Evolutionary conservation across 2,888 invertebrate species (phyloP), one percentile per base, ranked within the genome.

Genomic region (Cephus spinipes): DNA sequence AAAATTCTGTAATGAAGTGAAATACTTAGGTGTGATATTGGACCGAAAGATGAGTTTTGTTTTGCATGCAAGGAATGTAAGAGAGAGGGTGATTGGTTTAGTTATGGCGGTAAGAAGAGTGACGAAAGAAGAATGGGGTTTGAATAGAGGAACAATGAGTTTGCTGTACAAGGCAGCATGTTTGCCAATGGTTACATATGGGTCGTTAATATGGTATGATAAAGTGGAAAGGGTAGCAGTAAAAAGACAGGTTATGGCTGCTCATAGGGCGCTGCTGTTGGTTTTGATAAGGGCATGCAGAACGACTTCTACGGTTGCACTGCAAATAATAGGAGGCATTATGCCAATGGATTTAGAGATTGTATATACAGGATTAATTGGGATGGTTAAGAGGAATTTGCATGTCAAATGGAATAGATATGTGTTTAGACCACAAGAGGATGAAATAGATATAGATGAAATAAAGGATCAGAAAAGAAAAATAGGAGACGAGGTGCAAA

Each of bases 71-170:
- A 75, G 35, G 68, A 32, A 34, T 34, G 12, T 78, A 9, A 40
- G 77, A 55, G 36, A 78, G 0, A 80, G 76, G 4, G 11, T 78
- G 9, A 32, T 2, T 1, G 74, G 74, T 3, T 73, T 77, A 11
- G 34, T 73, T 12, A 32, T 68, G 74, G 11, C 34, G 12, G 36
- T 79, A 4, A 74, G 31, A 31, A 69, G 75, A 31, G 1, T 73
- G 0, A 69, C 79, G 12, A 78, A 36, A 34, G 73, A 69, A 15
- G 68, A 78, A 73, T 80, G 78, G 78, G 80, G 80, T 15, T 4
- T 78, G 12, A 80, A 76, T 3, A 73, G 12, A 4, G 3, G 30
- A 6, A 40, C 11, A 1, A 33, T 77, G 30, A 12, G 71, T 23
- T 36, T 35, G 1, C 31, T 78, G 15, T 78, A 78, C 35, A 74